Evolutionary conservation across 2,797 vertebrate species (phyloP).

Genomic region (Lutjanus argentimaculatus): DNA sequence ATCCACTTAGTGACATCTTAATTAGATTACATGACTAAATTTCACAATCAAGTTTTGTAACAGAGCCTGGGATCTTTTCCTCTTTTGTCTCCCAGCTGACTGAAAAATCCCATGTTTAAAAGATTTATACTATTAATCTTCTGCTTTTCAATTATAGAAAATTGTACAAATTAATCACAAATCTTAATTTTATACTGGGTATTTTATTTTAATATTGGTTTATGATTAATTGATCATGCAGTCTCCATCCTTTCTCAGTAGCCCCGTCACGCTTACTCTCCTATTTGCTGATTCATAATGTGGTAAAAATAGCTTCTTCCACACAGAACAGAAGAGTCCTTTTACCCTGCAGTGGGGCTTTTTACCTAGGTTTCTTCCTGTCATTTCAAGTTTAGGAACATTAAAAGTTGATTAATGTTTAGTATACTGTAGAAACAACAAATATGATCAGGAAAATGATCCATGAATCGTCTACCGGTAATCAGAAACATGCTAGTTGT

Average conservation of each 20-base stretch:
- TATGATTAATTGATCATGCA: neutral
- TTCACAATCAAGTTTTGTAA: constrained; percentile 59
- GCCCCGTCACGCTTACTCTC: neutral
- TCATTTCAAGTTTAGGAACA: constrained; percentile 4
- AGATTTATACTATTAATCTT: neutral
- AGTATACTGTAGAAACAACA: constrained; percentile 8
- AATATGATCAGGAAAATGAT: constrained; percentile 4
- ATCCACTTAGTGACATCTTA: constrained; percentile 67
- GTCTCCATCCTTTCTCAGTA: neutral
- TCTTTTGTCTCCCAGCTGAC: neutral
- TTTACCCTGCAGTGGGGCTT: neutral
- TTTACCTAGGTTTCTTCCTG: neutral
- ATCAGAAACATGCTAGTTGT: neutral
- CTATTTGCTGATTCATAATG: constrained; percentile 11
- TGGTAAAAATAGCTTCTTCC: neutral
- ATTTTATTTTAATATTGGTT: neutral
- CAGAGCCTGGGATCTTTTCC: constrained; percentile 9
- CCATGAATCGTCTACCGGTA: neutral
- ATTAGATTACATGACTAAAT: constrained; percentile 69
- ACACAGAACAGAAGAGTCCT: constrained; percentile 7
- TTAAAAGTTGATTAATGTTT: constrained; percentile 24
- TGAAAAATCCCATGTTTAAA: constrained; percentile 1
- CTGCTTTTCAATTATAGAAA: neutral
- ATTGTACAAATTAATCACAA: neutral
- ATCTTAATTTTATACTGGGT: neutral